Percentiles rank a stretch among this genome's conserved stretches.
Evolutionary conservation across 2,888 invertebrate genomes (phyloP).

Genomic region (Ypsolopha sequella): DNA sequence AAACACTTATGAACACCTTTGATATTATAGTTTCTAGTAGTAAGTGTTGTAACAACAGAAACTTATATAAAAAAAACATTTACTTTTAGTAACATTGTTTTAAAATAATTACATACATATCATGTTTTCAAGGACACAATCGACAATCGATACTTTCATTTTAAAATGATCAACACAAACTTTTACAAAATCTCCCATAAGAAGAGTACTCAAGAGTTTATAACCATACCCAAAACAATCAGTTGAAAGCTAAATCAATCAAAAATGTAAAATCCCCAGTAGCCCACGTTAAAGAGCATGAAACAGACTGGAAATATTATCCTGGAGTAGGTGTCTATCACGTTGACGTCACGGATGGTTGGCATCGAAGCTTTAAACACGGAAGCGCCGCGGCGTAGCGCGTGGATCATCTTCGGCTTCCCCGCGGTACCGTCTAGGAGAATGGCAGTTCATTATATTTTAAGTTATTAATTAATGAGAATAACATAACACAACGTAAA

Average conservation of each 20-base stretch:
- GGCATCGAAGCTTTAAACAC: conserved; percentile 91
- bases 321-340: conserved; percentile 97
- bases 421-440: conserved; percentile 67
- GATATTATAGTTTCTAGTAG: too few relatives aligned
- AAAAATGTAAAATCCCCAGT: conserved; percentile 94
- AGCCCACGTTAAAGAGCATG: conserved; percentile 93
- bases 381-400: conserved; percentile 86
- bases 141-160: too few relatives aligned
- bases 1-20: too few relatives aligned
- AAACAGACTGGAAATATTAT: conserved; percentile 97
- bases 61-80: too few relatives aligned
- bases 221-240: too few relatives aligned
- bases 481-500: too few relatives aligned
- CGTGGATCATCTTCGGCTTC: conserved; percentile 82
- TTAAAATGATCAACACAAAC: background rate
- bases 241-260: conserved; percentile 48
- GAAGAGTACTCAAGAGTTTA: background rate
- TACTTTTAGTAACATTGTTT: too few relatives aligned
- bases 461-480: too few relatives aligned
- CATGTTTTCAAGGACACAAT: too few relatives aligned
- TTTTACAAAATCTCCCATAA: background rate
- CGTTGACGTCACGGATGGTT: conserved; percentile 97
- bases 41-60: too few relatives aligned
- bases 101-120: too few relatives aligned
- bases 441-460: background rate